Evolutionary conservation across 2,888 invertebrate genomes (phyloP).

Genomic region (Ectropis crepuscularia): DNA sequence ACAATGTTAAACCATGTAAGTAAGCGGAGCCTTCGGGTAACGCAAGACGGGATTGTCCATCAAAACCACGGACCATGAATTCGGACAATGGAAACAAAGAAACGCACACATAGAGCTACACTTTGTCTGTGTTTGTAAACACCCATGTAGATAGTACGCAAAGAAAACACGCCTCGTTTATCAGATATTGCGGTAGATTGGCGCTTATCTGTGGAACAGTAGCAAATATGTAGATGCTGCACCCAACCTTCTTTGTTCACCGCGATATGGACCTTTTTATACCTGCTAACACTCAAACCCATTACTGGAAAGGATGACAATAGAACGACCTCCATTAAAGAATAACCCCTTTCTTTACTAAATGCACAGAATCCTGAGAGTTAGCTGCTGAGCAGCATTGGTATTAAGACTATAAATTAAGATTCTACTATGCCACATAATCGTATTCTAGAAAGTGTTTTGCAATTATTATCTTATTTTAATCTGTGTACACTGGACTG

Average conservation of each 20-base stretch:
- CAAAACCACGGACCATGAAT: slow-evolving; percentile 34
- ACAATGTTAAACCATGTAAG: slow-evolving; percentile 26
- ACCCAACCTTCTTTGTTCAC: slow-evolving; percentile 1
- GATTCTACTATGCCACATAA: not conserved
- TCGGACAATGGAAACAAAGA: slow-evolving; percentile 33
- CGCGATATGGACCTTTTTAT: not conserved
- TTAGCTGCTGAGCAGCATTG: too few relatives aligned
- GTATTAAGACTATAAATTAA: not conserved
- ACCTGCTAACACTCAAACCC: too few relatives aligned
- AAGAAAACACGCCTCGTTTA: slow-evolving; percentile 29
- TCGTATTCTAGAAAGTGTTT: not conserved
- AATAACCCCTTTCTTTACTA: too few relatives aligned
- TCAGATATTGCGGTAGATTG: slow-evolving; percentile 22
- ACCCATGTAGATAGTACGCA: slow-evolving; percentile 14
- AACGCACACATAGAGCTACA: slow-evolving; percentile 22
- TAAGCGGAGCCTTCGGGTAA: slow-evolving; percentile 29
- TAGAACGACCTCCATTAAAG: too few relatives aligned
- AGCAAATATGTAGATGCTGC: slow-evolving; percentile 7
- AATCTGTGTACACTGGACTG: slow-evolving; percentile 4
- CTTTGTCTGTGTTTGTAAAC: slow-evolving; percentile 26
- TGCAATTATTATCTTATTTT: not conserved
- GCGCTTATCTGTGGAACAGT: slow-evolving; percentile 15
- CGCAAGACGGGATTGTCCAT: slow-evolving; percentile 30
- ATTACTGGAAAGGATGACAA: too few relatives aligned
- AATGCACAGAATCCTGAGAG: too few relatives aligned